These are phyloP conservation scores for Dendroctonus ponderosae DNA, from an alignment of 1,140 invertebrate genomes.

Conservation along the genomic window DNA sequence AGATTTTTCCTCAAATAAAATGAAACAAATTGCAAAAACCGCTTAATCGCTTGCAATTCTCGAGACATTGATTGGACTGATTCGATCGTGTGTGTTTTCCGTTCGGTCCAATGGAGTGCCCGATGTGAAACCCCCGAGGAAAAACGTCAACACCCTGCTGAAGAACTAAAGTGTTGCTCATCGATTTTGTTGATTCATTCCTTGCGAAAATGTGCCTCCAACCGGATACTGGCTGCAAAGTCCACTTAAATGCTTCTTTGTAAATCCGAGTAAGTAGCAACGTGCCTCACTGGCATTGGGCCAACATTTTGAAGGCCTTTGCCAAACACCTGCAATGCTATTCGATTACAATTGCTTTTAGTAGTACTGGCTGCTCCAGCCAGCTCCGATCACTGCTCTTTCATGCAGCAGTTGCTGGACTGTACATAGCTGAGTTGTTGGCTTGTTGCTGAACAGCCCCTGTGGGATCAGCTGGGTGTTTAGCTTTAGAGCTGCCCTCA, in stretches of 20 bases:
- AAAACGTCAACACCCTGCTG: conserved; percentile 20
- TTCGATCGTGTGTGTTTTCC: conserved; percentile 32
- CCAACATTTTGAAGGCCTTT: conserved; percentile 42
- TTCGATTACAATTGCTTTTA: conserved; percentile 29
- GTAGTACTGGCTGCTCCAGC: background rate
- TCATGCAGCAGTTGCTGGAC: too few relatives aligned
- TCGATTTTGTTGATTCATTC: conserved; percentile 42
- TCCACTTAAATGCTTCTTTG: conserved; percentile 42
- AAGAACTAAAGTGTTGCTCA: conserved; percentile 34
- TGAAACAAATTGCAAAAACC: conserved; percentile 29
- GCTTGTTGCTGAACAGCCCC: too few relatives aligned
- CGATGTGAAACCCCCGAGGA: conserved; percentile 36
- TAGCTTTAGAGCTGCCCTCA: too few relatives aligned
- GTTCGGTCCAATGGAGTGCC: conserved; percentile 10
- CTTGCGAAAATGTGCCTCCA: conserved; percentile 29
- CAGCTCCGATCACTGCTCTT: too few relatives aligned
- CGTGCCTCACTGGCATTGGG: conserved; percentile 45
- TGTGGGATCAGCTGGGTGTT: too few relatives aligned
- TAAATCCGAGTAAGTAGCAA: conserved; percentile 44
- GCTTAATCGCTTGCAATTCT: conserved; percentile 32
- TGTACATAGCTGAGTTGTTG: too few relatives aligned
- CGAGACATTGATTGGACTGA: conserved; percentile 28
- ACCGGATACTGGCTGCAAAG: conserved; percentile 38
- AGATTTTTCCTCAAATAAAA: conserved; percentile 44
- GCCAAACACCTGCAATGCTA: conserved; percentile 42